Evolutionary conservation across 2,113 vertebrate species (phyloP), one percentile per base, ranked within the genome.

Genomic region (Melospiza georgiana): DNA sequence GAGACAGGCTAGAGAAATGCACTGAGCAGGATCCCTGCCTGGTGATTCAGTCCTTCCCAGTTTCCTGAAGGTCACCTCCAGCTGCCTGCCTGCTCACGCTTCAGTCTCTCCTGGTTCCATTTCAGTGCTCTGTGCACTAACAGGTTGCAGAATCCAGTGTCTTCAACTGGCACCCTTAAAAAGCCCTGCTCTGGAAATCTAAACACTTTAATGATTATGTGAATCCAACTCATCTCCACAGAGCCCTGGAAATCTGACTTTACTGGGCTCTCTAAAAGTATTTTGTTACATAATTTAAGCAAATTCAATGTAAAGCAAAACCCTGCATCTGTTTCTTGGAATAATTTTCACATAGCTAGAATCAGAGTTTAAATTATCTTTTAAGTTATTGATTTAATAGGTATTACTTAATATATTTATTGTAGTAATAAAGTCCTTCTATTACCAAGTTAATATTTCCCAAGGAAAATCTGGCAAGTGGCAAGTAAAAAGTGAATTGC

Each of bases 21-120:
- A 22, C 15, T 1, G 7, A 22, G 86, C 0, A 1, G 83, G 62
- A 73, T 90, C 43, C 46, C 82, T 75, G 65, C 61, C 33, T 69
- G 63, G 84, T 2, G 5, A 33, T 57, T 84, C 57, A 24, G 57
- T 88, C 58, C 35, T 86, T 84, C 76, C 65, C 76, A 37, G 65
- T n/a, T 86, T 73, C 51, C 63, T 75, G 61, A 66, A 93, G 79
- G 89, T 95, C 82, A 95, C 94, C 81, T 95, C 93, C 74, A 84
- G 82, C 76, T 89, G 74, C 84, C 49, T 86, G 66, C 54, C 46
- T 55, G 30, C 49, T 91, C 79, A 87, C 0, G 22, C 82, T 76
- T 71, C 62, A 59, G 13, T 75, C 55, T 83, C 81, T 75, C 28
- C 35, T 35, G 10, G 84, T 95, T 94, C 87, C 48, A 17, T 85